Evolutionary conservation across 2,888 invertebrate species (phyloP).

Genomic region (Imbricaverruca yamaguchii): DNA sequence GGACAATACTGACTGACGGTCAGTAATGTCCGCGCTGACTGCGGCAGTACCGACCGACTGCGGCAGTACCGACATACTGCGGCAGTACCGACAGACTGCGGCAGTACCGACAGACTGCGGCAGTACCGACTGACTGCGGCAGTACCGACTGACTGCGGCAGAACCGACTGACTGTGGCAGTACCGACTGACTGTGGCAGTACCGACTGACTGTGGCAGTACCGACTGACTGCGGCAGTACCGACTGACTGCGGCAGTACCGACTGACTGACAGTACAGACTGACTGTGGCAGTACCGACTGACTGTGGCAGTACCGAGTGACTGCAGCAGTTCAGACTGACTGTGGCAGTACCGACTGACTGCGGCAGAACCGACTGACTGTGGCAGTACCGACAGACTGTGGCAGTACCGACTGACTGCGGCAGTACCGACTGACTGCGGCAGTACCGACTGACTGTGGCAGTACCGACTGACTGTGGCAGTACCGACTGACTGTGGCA

Average conservation of each 20-base stretch:
- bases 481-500: background rate
- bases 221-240: conserved; percentile 30
- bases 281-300: conserved; percentile 43
- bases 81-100: background rate
- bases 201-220: conserved; percentile 47
- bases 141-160: too few relatives aligned
- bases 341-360: conserved; percentile 44
- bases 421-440: conserved; percentile 47
- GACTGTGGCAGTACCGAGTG: too few relatives aligned
- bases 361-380: background rate
- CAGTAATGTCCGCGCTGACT: too few relatives aligned
- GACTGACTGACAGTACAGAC: background rate
- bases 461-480: conserved; percentile 47
- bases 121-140: background rate
- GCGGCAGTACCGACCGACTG: background rate
- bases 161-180: too few relatives aligned
- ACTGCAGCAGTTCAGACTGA: too few relatives aligned
- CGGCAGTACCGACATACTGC: conserved; percentile 47
- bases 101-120: conserved; percentile 47
- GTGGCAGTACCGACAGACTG: conserved; percentile 46
- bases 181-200: background rate
- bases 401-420: background rate
- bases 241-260: too few relatives aligned
- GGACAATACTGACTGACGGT: too few relatives aligned
- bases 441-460: background rate